A percentile compares a stretch with the other conserved stretches of the same genome.
These are phyloP conservation scores for Philopotamus ludificatus DNA, from an alignment of 1,140 invertebrate genomes.

Conservation along the genomic window DNA sequence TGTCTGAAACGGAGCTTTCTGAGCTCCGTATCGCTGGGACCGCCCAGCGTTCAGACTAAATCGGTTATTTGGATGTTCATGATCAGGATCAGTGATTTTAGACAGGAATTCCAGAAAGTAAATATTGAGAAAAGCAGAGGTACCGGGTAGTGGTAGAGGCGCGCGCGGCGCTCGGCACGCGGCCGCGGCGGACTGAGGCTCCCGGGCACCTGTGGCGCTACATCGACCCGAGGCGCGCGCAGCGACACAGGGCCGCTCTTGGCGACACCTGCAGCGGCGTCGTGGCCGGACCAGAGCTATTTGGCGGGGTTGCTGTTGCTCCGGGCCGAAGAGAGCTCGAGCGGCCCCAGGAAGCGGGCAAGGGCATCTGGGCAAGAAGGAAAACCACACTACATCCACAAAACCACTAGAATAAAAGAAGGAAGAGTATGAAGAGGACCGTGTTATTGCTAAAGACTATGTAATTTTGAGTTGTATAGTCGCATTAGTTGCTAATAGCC, in stretches of 20 bases:
- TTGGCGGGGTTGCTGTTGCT: background rate
- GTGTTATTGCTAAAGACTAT: too few relatives aligned
- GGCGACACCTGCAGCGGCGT: too few relatives aligned
- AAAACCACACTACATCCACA: background rate
- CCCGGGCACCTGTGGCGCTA: conserved; percentile 30
- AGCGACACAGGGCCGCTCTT: background rate
- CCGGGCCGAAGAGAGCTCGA: background rate
- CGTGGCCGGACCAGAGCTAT: too few relatives aligned
- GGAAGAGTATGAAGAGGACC: too few relatives aligned
- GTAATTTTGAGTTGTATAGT: background rate
- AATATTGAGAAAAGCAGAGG: background rate
- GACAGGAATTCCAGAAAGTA: too few relatives aligned
- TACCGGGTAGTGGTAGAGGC: background rate
- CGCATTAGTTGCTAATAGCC: background rate
- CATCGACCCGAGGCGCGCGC: conserved; percentile 22
- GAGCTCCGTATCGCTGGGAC: too few relatives aligned
- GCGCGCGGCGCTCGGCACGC: conserved; percentile 21
- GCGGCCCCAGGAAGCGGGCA: background rate
- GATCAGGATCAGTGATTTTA: too few relatives aligned
- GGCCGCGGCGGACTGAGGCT: background rate
- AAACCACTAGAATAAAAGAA: background rate
- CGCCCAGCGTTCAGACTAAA: too few relatives aligned
- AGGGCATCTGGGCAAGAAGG: background rate
- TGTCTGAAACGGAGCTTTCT: background rate
- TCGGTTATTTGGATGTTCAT: too few relatives aligned